Evolutionary conservation across 2,113 vertebrate genomes (phyloP), one percentile per base, ranked within the genome.

Genomic region (Lepisosteus oculatus): DNA sequence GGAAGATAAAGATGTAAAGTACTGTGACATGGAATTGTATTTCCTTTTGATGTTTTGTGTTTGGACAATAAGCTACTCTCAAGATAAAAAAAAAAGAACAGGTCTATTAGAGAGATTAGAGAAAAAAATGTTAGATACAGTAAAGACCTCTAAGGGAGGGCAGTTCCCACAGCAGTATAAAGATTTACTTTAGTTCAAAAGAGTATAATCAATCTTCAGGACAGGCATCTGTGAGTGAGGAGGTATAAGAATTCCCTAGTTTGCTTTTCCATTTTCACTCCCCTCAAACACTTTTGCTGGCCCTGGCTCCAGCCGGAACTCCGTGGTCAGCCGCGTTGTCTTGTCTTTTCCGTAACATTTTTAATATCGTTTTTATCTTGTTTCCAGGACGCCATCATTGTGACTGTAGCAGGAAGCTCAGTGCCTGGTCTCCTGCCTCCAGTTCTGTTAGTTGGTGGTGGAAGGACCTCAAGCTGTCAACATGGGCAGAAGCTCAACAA

Each of bases 401-500:
- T 15, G 65, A 15, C 5, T 57, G 29, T 55, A 65, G 61, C 63
- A 51, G 70, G 61, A 64, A 47, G 47, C 41, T 71, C 54, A 67
- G 54, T 41, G 65, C 45, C 44, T n/a, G 44, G 15, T 42, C 66
- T 17, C 47, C 66, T 42, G 51, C 44, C 61, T 59, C 12, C 57
- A 11, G 45, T n/a, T 29, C 14, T n/a, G 17, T 12, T 68, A 15
- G 55, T 65, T 41, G 65, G 44, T 56, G 47, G 65, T 54, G 65
- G 72, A 12, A n/a, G 9, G 79, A 68, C 72, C 45, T 59, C 80
- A 65, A 61, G 72, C 76, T 63, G 74, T 68, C 83, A 82, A 63
- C 79, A 92, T 92, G 91, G 90, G 90, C 13, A 89, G 89, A 76
- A 91, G 88, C 15, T 83, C 75, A 1, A 54, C 89, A n/a, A 92